phyloP scores from a whole-genome alignment of 2,888 invertebrate species.

The Epiperipatus broadwayi region DNA sequence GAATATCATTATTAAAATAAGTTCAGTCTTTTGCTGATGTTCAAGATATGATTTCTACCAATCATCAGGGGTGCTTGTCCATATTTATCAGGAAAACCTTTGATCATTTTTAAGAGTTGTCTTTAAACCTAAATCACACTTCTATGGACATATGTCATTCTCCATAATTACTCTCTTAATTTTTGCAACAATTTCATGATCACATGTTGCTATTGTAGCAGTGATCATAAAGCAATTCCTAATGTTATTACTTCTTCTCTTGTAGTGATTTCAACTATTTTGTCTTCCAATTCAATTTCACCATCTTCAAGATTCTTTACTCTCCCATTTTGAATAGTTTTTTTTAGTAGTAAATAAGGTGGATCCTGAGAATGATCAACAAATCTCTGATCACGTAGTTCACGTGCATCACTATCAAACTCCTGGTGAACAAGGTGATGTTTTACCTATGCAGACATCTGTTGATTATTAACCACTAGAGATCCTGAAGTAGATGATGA shows the following conservation, averaged over 20 bases:
- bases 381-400: no score
- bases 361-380: no score
- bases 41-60: constrained; percentile 59
- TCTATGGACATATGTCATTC: constrained; percentile 87
- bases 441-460: no score
- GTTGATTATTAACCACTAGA: no score
- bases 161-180: constrained; percentile 98
- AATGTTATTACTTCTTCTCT: constrained; percentile 85
- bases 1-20: no score
- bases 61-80: constrained; percentile 87
- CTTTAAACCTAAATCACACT: constrained; percentile 93
- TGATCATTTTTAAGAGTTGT: constrained; percentile 52
- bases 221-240: constrained; percentile 83
- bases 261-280: constrained; percentile 90
- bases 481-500: no score
- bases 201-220: constrained; percentile 86
- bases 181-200: constrained; percentile 93
- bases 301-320: no score
- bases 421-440: no score
- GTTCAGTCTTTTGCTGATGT: no score
- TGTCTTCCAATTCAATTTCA: constrained; percentile 87
- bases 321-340: no score
- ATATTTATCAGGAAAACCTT: constrained; percentile 79
- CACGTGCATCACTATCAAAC: no score
- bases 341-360: no score